Conservation (phyloP, 2,797 vertebrate species). For the Pitangus sulphuratus region DNA sequence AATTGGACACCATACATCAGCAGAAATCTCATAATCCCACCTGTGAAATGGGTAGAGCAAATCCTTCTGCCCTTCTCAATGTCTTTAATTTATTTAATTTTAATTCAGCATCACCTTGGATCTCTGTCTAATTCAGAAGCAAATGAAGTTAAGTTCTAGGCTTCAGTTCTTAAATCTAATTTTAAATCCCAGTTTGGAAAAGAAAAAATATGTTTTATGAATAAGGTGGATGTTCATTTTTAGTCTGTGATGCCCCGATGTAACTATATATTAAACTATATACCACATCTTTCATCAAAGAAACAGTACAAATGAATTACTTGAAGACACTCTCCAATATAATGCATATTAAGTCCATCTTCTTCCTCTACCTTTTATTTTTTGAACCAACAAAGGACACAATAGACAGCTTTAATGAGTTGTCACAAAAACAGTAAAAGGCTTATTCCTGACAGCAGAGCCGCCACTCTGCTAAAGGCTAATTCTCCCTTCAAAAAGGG, state of each 20-base stretch:
- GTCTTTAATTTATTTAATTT: neutral
- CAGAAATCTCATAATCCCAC: neutral
- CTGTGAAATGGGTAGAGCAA: neutral
- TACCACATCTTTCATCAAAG: neutral
- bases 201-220: neutral
- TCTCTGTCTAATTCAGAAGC: neutral
- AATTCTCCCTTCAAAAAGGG: neutral
- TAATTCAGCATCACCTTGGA: neutral
- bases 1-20: neutral
- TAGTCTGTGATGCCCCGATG: neutral
- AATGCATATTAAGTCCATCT: neutral
- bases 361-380: neutral
- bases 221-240: neutral
- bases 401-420: neutral
- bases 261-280: neutral
- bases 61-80: neutral
- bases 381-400: neutral
- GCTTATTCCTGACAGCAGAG: neutral
- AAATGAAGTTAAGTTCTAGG: neutral
- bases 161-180: neutral
- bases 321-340: neutral
- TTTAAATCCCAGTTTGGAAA: neutral
- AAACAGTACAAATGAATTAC: neutral
- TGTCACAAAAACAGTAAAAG: neutral
- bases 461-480: neutral